Percentiles rank a stretch among this genome's conserved stretches.
These are phyloP conservation scores for Epirrita christyi DNA, from an alignment of 2,888 invertebrate species.

Conservation along the genomic window DNA sequence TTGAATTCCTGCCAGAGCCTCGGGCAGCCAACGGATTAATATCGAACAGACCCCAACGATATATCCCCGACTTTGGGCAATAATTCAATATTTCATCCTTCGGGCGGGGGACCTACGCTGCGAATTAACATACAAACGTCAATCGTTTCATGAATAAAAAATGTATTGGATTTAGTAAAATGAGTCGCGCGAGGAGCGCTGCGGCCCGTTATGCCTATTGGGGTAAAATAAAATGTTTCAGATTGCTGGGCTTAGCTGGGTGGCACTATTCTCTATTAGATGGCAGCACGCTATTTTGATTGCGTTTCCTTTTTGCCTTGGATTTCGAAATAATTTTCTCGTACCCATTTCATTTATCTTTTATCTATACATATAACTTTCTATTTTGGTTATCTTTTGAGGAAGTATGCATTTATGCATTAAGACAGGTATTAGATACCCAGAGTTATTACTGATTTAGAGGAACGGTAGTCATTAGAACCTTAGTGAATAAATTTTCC, in stretches of 20 bases:
- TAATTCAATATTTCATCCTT: slow-evolving; percentile 84
- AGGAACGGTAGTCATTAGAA: too few relatives aligned
- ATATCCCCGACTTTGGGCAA: slow-evolving; percentile 81
- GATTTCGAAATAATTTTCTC: neutral
- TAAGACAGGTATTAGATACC: too few relatives aligned
- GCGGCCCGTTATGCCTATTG: slow-evolving; percentile 66
- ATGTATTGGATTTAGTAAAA: slow-evolving; percentile 84
- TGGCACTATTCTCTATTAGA: slow-evolving; percentile 58
- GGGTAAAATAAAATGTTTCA: slow-evolving; percentile 71
- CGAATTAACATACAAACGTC: slow-evolving; percentile 85
- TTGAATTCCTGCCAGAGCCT: slow-evolving; percentile 82
- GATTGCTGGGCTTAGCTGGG: slow-evolving; percentile 60
- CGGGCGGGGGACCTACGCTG: slow-evolving; percentile 76
- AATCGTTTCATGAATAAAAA: slow-evolving; percentile 85
- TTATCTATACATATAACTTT: neutral
- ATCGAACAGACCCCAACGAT: slow-evolving; percentile 77
- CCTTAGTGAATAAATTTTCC: neutral
- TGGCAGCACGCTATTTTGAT: slow-evolving; percentile 53
- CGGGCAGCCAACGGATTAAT: slow-evolving; percentile 82
- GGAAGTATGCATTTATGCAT: too few relatives aligned
- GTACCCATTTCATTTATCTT: too few relatives aligned
- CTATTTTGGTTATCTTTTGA: too few relatives aligned
- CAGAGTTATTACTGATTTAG: too few relatives aligned
- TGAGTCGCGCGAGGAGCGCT: slow-evolving; percentile 73
- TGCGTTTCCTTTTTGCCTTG: slow-evolving; percentile 13